Conservation (phyloP, 1,140 invertebrate genomes). For the Trichonephila clavipes region DNA sequence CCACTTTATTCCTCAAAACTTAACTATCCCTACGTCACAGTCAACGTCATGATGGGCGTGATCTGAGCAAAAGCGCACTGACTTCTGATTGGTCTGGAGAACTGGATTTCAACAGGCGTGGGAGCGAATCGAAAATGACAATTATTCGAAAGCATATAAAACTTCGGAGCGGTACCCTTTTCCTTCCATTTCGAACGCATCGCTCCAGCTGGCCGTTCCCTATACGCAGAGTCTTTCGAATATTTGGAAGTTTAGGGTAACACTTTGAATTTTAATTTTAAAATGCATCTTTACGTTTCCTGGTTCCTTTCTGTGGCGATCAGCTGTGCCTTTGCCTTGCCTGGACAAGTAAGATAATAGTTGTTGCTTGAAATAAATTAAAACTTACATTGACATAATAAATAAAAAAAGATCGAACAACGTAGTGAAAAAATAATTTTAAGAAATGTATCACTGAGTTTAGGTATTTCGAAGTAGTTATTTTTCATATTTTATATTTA, state of each 20-base stretch:
- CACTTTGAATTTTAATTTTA: neutral
- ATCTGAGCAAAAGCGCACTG: conserved; percentile 19
- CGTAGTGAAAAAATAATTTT: neutral
- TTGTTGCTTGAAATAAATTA: no score
- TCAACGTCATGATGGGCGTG: conserved; percentile 51
- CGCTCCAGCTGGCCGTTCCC: neutral
- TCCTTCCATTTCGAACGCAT: conserved; percentile 55
- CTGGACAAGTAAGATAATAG: neutral
- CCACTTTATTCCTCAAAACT: neutral
- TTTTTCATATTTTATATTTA: neutral
- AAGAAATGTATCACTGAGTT: no score
- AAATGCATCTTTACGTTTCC: conserved; percentile 18
- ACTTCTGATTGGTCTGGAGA: conserved; percentile 35
- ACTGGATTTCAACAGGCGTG: conserved; percentile 48
- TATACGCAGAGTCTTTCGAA: neutral
- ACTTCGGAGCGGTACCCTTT: neutral
- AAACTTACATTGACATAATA: no score
- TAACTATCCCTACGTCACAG: conserved; percentile 19
- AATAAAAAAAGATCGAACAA: neutral
- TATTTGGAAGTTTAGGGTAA: neutral
- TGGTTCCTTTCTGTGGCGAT: conserved; percentile 1
- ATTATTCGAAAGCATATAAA: conserved; percentile 57
- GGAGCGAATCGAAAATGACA: conserved; percentile 33
- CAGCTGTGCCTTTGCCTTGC: neutral
- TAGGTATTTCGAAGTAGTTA: no score